Evolutionary conservation across 2,797 vertebrate species (phyloP), one percentile per base, ranked within the genome.

Genomic region (Phataginus tetradactyla): DNA sequence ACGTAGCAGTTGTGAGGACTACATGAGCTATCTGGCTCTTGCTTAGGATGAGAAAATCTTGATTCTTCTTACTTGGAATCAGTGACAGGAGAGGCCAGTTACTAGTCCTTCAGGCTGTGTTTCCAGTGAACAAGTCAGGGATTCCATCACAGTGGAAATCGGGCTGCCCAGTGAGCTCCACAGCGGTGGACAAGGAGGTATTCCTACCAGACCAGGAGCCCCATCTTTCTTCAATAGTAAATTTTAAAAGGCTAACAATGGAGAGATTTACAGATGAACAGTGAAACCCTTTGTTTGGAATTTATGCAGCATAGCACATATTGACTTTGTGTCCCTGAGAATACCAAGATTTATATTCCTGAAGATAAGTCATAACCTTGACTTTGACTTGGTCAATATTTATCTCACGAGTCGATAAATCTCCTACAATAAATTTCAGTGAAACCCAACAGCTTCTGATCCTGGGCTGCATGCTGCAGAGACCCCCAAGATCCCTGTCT

Each of bases 321-420:
- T 94, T 95, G 96, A 95, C 94, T 84, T 95, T 74, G 37, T 68
- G 92, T 80, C 97, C 61, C 92, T 14, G 78, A 91, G 71, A 94
- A 90, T 29, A 57, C 87, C 51, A 71, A 95, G 93, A 92, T 95
- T 95, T 95, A 96, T 96, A n/a, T 84, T 94, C 74, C 79, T 59
- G 32, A 92, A 94, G 92, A 83, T 86, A 96, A 94, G 92, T 92
- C 94, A 93, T 78, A 90, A 96, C 95, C 94, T 96, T 95, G 93
- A 91, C 88, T 97, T 90, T 75, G 93, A 74, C 90, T 95, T 12
- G 81, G 87, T 96, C 91, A 95, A 92, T 92, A 94, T 92, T 96
- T 96, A 94, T 96, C 85, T 94, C 95, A 11, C 1, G 23, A 85
- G 69, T 91, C 14, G 13, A 94, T 92, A 94, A 81, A 84, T 94